Evolutionary conservation across 2,888 invertebrate genomes (phyloP), one percentile per base, ranked within the genome.

Genomic region (Notocelia uddmanniana): DNA sequence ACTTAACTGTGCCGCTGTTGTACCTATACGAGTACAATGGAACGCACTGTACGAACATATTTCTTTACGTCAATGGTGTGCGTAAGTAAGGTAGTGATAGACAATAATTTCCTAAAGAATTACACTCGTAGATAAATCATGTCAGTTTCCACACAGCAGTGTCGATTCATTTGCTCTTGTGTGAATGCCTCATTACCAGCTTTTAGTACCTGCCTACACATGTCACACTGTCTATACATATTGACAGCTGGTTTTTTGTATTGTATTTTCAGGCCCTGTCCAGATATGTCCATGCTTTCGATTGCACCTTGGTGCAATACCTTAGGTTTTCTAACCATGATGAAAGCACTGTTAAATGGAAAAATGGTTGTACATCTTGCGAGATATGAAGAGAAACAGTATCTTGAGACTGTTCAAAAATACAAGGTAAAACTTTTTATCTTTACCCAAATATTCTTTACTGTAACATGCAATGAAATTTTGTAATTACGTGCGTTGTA

Each of bases 291-390:
- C 2, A 73, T 73, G 21, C 74, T 89, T 13, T 78, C 83, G 6
- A 74, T 88, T 74, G 83, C 88, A 8, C 90, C 91, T 2, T 91
- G 88, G 89, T 85, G 85, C 0, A 91, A 85, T 68, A 87, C 89
- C 0, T 77, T 89, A 59, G 90, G 91, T 6, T 78, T 85, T 8
- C 52, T 84, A 0, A 76, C 76, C 5, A 81, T 82, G 9, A 75
- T 85, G 71, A 75, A 76, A 23, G 75, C 80, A 50, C 55, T 89
- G 0, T 5, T 82, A 0, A 58, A 77, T 19, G 83, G 85, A 11
- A 78, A 75, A 57, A 83, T 82, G 0, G 58, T 83, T 0, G 80
- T 89, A 8, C 89, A 81, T 73, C 72, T 90, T 19, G 54, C 81
- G 13, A 83, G 79, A 78, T 91, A 88, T 72, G 78, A 82, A 45